Evolutionary conservation across 2,888 invertebrate species (phyloP).

Genomic region (Dolichopus griseipennis): DNA sequence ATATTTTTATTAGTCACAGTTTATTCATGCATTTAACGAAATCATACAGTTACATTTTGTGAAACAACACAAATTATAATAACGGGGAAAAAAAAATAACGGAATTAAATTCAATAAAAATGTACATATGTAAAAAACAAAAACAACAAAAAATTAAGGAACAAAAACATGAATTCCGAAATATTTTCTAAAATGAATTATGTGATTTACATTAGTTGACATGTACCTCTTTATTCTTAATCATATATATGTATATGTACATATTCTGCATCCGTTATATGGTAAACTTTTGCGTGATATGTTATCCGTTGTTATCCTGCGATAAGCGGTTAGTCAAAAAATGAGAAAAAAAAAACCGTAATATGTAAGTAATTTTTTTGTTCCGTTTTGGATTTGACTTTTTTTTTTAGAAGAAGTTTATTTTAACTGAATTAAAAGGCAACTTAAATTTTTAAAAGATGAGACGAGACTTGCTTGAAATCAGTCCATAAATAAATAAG

Average conservation of each 20-base stretch:
- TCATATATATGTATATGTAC: neutral
- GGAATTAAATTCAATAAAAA: neutral
- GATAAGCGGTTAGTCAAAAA: neutral
- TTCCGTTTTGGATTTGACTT: neutral
- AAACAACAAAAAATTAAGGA: no score
- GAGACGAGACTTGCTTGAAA: no score
- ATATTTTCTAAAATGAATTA: neutral
- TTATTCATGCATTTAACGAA: constrained; percentile 1
- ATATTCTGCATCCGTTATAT: neutral
- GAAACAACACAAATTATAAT: neutral
- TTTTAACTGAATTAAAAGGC: no score
- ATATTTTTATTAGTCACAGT: neutral
- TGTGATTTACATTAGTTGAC: constrained; percentile 1
- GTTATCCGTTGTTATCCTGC: constrained; percentile 3
- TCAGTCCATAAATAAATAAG: no score
- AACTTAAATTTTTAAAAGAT: no score
- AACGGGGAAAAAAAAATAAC: neutral
- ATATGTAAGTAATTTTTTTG: constrained; percentile 1
- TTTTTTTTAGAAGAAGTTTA: no score
- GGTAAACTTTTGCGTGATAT: neutral
- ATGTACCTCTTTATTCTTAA: neutral
- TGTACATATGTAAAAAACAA: neutral
- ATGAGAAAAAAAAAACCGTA: constrained; percentile 2
- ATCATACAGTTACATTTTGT: neutral
- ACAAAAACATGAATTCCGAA: neutral